A percentile compares a stretch with the other conserved stretches of the same genome.
These are phyloP conservation scores for Mallotus villosus DNA, from an alignment of 2,797 vertebrate genomes.

Conservation along the genomic window DNA sequence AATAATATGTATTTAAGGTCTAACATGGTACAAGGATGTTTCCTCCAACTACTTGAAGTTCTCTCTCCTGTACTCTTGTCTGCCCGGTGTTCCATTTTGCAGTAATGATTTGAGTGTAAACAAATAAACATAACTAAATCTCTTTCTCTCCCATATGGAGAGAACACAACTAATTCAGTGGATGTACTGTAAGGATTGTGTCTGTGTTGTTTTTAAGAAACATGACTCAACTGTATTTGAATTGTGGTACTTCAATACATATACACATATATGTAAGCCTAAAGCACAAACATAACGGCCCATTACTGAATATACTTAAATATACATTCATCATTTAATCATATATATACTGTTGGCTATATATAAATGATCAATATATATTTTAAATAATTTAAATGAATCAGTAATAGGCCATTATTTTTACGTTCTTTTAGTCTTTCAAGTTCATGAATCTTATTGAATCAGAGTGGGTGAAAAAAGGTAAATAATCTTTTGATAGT, in stretches of 20 bases:
- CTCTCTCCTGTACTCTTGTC: constrained; percentile 34
- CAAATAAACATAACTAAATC: constrained; percentile 28
- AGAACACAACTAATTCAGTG: constrained; percentile 46
- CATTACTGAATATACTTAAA: neutral
- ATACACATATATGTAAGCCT: constrained; percentile 45
- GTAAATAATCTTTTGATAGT: constrained; percentile 42
- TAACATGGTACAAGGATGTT: constrained; percentile 59
- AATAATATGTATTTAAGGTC: constrained; percentile 48
- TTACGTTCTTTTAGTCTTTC: constrained; percentile 47
- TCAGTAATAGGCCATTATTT: constrained; percentile 52
- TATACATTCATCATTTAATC: no score
- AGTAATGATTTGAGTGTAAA: constrained; percentile 15
- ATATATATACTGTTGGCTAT: no score
- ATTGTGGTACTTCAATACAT: constrained; percentile 48
- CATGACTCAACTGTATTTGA: constrained; percentile 57
- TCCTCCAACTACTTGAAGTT: constrained; percentile 62
- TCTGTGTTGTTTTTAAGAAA: constrained; percentile 53
- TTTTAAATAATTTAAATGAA: constrained; percentile 39
- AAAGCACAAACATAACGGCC: constrained; percentile 12
- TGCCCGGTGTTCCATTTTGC: constrained; percentile 1
- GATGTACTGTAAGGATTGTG: constrained; percentile 61
- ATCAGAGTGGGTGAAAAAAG: constrained; percentile 41
- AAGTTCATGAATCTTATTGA: constrained; percentile 25
- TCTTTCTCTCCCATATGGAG: constrained; percentile 36
- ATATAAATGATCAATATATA: constrained; percentile 20